Evolutionary conservation across 2,797 vertebrate genomes (phyloP).

Genomic region (Girardinus metallicus): DNA sequence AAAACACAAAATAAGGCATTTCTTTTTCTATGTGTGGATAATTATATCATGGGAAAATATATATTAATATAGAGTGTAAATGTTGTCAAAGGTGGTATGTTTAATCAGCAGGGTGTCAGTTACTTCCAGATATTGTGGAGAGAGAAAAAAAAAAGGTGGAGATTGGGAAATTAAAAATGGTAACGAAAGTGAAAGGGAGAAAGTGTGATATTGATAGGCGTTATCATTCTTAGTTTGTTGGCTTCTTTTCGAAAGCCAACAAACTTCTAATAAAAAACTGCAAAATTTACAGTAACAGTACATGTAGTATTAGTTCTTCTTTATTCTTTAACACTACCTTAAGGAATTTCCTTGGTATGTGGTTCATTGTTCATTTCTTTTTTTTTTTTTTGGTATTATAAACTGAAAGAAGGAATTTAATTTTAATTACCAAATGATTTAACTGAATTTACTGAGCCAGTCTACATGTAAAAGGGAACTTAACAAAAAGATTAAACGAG

Average conservation of each 20-base stretch:
- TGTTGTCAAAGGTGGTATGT: conserved; percentile 57
- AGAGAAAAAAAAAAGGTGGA: background rate
- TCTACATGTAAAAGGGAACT: background rate
- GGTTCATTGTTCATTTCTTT: background rate
- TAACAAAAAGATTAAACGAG: background rate
- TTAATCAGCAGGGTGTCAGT: conserved; percentile 49
- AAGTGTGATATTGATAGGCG: background rate
- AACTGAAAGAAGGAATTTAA: background rate
- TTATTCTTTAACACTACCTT: background rate
- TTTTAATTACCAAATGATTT: background rate
- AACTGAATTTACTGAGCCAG: background rate
- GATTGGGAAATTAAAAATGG: background rate
- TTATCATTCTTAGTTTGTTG: conserved; percentile 8
- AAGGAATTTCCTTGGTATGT: background rate
- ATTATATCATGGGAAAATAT: conserved; percentile 76
- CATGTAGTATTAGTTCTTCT: too few species aligned
- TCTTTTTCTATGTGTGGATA: conserved; percentile 55
- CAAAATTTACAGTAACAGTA: background rate
- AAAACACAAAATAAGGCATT: conserved; percentile 38
- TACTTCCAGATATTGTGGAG: conserved; percentile 4
- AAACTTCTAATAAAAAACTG: background rate
- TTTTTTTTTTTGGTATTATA: background rate
- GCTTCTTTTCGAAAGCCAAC: too few species aligned
- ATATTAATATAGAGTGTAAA: conserved; percentile 71
- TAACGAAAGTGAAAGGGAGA: conserved; percentile 3